phyloP scores from a whole-genome alignment of 2,113 vertebrate genomes.

The Puffinus mauretanicus region DNA sequence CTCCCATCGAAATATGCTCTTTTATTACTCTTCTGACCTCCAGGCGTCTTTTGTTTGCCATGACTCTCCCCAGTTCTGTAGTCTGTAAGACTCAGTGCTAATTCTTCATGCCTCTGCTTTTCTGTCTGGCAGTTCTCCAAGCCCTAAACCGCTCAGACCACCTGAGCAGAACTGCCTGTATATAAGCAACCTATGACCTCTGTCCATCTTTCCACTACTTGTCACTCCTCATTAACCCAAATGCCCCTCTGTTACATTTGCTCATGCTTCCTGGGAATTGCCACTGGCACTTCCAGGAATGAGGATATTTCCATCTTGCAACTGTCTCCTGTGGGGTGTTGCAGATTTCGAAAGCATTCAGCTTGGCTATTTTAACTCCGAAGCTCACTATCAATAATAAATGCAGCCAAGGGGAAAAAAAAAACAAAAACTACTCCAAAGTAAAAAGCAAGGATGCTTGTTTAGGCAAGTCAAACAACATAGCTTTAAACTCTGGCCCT shows the following conservation, averaged over 20 bases:
- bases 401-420: not conserved
- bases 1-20: not conserved
- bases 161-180: not conserved
- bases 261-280: not conserved
- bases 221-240: not conserved
- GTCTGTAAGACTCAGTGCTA: not conserved
- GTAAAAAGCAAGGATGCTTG: not conserved
- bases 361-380: not conserved
- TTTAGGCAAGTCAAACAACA: not conserved
- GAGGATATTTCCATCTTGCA: not conserved
- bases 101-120: not conserved
- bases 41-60: not conserved
- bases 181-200: not conserved
- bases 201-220: not conserved
- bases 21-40: not conserved
- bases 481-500: not conserved
- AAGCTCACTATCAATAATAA: not conserved
- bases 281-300: not conserved
- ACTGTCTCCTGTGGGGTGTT: not conserved
- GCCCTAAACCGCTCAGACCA: not conserved
- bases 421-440: not conserved
- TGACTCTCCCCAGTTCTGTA: not conserved
- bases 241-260: not conserved
- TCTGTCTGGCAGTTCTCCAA: not conserved
- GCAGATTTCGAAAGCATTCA: not conserved